Conservation (phyloP, 2,888 invertebrate genomes). For the Halictus quadricinctus region DNA sequence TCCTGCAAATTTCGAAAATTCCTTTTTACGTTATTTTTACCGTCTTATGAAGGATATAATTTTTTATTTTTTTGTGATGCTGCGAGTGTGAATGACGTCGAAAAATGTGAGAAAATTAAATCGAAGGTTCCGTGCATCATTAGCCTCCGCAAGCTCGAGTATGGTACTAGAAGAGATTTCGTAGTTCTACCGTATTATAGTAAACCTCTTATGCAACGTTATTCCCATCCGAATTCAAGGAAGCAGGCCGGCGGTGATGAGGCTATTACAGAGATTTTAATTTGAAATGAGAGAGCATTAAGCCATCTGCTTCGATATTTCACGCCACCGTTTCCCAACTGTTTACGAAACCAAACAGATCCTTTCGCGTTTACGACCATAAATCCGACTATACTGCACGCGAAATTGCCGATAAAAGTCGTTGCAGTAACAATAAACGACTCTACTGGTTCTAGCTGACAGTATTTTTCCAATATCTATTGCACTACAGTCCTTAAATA, state of each 20-base stretch:
- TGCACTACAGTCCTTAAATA: neutral
- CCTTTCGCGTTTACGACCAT: neutral
- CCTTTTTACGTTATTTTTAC: neutral
- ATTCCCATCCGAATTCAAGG: neutral
- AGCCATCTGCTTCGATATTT: slow-evolving; percentile 15
- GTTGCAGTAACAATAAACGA: neutral
- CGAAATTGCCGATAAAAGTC: neutral
- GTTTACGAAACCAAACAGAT: slow-evolving; percentile 30
- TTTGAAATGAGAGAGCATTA: slow-evolving; percentile 10
- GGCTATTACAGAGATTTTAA: neutral
- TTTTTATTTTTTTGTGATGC: too few species aligned
- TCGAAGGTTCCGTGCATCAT: neutral
- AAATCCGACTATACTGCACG: neutral
- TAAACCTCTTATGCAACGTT: neutral
- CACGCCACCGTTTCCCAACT: slow-evolving; percentile 22
- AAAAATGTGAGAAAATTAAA: neutral
- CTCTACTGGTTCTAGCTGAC: neutral
- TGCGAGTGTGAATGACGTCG: too few species aligned
- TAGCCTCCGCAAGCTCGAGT: neutral
- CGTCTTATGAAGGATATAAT: neutral
- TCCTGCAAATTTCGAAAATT: neutral
- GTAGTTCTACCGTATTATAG: neutral
- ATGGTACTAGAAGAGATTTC: neutral
- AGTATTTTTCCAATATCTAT: neutral
- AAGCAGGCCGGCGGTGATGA: neutral